Conservation (phyloP, 2,888 invertebrate genomes). For the Lordiphosa fenestrarum region DNA sequence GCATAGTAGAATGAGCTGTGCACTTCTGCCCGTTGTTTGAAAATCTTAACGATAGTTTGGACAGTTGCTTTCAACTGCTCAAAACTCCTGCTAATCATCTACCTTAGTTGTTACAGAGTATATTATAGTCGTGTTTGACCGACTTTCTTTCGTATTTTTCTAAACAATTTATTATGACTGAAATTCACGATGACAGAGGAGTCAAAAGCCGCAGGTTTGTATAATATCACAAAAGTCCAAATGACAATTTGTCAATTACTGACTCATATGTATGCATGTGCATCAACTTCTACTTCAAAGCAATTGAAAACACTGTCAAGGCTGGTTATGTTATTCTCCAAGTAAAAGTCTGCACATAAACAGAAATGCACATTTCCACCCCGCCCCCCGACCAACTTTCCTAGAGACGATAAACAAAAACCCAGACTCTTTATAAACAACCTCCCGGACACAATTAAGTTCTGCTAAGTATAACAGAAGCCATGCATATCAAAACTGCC, state of each 20-base stretch:
- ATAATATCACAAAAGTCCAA: neutral
- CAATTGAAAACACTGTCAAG: slow-evolving; percentile 21
- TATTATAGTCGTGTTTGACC: too few species aligned
- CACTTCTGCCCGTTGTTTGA: too few species aligned
- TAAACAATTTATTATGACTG: too few species aligned
- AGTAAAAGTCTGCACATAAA: slow-evolving; percentile 30
- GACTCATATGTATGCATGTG: neutral
- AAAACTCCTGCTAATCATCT: too few species aligned
- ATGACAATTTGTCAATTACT: slow-evolving; percentile 13
- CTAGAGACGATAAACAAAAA: slow-evolving; percentile 45
- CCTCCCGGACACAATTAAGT: slow-evolving; percentile 2
- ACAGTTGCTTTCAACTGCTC: too few species aligned
- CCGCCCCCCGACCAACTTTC: slow-evolving; percentile 7
- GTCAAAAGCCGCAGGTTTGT: too few species aligned
- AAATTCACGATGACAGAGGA: too few species aligned
- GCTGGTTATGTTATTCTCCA: slow-evolving; percentile 18
- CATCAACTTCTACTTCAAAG: slow-evolving; percentile 20
- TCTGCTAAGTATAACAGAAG: slow-evolving; percentile 16
- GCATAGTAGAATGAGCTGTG: too few species aligned
- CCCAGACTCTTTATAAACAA: slow-evolving; percentile 29
- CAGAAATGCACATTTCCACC: slow-evolving; percentile 22
- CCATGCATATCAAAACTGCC: slow-evolving; percentile 11
- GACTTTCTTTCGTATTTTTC: too few species aligned
- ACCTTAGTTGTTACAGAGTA: too few species aligned
- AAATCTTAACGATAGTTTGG: too few species aligned